Evolutionary conservation across 2,113 vertebrate genomes (phyloP).

Genomic region (cat (Felis catus)): F.catus_Fca126_mat1.0 CM031420.1:3497501-3498000

Average conservation of each 20-base stretch:
- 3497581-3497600: accelerated
- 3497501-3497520: background rate
- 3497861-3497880: background rate
- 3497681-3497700: background rate
- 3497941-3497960: background rate
- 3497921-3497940: accelerated
- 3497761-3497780: background rate
- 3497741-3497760: accelerated
- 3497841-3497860: background rate
- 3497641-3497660: accelerated
- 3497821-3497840: background rate
- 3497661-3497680: background rate
- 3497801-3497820: background rate
- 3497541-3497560: background rate
- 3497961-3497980: accelerated
- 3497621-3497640: background rate
- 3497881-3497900: background rate
- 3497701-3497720: background rate
- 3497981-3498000: background rate
- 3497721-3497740: background rate
- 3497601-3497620: background rate
- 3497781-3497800: background rate
- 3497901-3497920: background rate
- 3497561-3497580: too few relatives aligned
- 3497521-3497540: too few relatives aligned